A percentile compares a stretch with the other conserved stretches of the same genome.
phyloP scores from a whole-genome alignment of 2,797 vertebrate genomes.

The Protonibea diacanthus region DNA sequence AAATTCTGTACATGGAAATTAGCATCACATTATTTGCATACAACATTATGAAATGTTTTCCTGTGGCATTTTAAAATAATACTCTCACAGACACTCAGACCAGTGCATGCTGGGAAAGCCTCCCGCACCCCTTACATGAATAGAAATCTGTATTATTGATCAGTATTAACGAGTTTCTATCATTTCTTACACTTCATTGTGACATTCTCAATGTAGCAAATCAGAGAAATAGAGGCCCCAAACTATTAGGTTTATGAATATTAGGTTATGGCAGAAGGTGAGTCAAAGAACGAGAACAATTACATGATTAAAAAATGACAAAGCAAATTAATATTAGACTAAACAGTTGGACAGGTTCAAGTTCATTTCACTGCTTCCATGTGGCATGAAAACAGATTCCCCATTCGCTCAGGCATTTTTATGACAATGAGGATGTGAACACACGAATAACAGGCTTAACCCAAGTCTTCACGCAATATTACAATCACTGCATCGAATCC shows the following conservation, averaged over 20 bases:
- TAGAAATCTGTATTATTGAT: neutral
- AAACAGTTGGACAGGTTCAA: neutral
- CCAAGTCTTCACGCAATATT: neutral
- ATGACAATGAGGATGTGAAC: neutral
- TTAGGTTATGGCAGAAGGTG: neutral
- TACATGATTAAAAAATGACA: neutral
- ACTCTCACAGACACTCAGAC: too few species aligned
- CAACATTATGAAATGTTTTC: neutral
- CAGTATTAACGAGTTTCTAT: neutral
- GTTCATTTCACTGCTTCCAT: neutral
- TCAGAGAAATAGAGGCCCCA: neutral
- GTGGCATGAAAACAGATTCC: neutral
- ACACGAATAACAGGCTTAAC: constrained; percentile 4
- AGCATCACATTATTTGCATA: neutral
- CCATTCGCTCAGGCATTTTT: neutral
- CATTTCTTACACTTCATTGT: neutral
- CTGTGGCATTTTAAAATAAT: neutral
- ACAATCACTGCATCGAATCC: neutral
- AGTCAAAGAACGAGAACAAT: neutral
- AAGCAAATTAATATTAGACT: neutral
- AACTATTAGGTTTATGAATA: neutral
- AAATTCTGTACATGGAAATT: neutral
- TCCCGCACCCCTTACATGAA: neutral
- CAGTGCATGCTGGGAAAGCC: neutral
- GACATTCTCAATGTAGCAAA: neutral